Percentiles rank a stretch among this genome's conserved stretches.
phyloP scores from a whole-genome alignment of 2,888 invertebrate genomes.

The Cyclophora albipunctata region DNA sequence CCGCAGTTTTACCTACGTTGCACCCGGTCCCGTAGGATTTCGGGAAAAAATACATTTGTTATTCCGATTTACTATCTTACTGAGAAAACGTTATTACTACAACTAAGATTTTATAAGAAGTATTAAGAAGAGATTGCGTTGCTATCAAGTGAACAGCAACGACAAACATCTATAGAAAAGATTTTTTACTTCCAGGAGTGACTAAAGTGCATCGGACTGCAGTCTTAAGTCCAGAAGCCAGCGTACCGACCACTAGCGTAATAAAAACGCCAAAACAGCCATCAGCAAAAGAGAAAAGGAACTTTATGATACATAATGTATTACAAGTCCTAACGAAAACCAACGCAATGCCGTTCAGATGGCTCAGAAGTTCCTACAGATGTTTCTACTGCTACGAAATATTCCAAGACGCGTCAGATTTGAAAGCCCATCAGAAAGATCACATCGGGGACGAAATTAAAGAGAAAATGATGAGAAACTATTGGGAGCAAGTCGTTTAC shows the following conservation, averaged over 20 bases:
- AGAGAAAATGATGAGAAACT: conserved; percentile 56
- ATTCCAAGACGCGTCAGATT: conserved; percentile 53
- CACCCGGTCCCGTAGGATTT: too few relatives aligned
- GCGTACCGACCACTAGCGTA: background rate
- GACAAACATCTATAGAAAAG: conserved; percentile 26
- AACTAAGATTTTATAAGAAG: too few relatives aligned
- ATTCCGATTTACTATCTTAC: too few relatives aligned
- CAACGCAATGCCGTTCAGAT: conserved; percentile 60
- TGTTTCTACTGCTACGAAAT: conserved; percentile 70
- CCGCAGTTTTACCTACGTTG: too few relatives aligned
- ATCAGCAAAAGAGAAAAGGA: conserved; percentile 46
- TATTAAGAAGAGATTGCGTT: too few relatives aligned
- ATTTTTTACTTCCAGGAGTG: conserved; percentile 64
- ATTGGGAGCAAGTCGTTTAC: conserved; percentile 62
- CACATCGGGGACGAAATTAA: conserved; percentile 47
- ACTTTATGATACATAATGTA: conserved; percentile 55
- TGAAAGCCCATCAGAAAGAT: conserved; percentile 47
- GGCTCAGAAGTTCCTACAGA: conserved; percentile 63
- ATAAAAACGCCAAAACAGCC: conserved; percentile 13
- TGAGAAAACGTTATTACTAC: too few relatives aligned
- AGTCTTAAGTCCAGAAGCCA: conserved; percentile 1
- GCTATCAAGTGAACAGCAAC: too few relatives aligned
- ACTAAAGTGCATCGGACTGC: conserved; percentile 52
- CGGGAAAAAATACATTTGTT: too few relatives aligned
- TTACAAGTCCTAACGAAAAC: conserved; percentile 52